phyloP scores from a whole-genome alignment of 2,797 vertebrate species.

The Eospalax fontanierii region DNA sequence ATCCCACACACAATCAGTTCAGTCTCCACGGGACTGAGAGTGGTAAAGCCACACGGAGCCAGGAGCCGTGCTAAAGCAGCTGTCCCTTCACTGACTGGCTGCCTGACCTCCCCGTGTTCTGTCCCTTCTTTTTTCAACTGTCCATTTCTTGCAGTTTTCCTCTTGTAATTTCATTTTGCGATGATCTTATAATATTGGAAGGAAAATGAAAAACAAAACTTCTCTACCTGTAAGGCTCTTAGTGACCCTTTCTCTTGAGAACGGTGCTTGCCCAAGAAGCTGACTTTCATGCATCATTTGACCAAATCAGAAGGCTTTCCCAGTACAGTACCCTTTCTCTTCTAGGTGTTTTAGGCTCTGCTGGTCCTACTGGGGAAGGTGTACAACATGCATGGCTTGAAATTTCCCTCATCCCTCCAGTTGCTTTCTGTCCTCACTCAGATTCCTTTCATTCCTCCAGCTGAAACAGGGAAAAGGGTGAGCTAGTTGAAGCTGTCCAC shows the following conservation, averaged over 20 bases:
- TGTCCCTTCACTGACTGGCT: background rate
- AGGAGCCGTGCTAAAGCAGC: too few species aligned
- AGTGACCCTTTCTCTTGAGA: background rate
- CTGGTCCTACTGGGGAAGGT: background rate
- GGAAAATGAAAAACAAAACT: background rate
- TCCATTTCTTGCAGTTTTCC: conserved; percentile 12
- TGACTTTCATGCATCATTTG: background rate
- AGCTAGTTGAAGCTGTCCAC: background rate
- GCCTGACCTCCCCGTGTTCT: background rate
- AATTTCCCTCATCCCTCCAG: background rate
- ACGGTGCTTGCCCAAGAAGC: background rate
- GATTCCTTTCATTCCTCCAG: background rate
- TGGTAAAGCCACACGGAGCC: background rate
- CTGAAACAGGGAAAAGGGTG: background rate
- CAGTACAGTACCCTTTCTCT: background rate
- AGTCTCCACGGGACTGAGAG: background rate
- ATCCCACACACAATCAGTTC: background rate
- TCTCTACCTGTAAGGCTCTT: background rate
- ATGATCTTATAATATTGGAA: background rate
- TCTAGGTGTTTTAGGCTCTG: background rate
- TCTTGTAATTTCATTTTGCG: background rate
- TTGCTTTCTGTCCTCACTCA: background rate
- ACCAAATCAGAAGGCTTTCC: background rate
- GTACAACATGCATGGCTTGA: background rate
- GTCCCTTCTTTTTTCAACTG: background rate